These are phyloP conservation scores for Xenopus borealis DNA, from an alignment of 2,113 vertebrate species.

Conservation along the genomic window DNA sequence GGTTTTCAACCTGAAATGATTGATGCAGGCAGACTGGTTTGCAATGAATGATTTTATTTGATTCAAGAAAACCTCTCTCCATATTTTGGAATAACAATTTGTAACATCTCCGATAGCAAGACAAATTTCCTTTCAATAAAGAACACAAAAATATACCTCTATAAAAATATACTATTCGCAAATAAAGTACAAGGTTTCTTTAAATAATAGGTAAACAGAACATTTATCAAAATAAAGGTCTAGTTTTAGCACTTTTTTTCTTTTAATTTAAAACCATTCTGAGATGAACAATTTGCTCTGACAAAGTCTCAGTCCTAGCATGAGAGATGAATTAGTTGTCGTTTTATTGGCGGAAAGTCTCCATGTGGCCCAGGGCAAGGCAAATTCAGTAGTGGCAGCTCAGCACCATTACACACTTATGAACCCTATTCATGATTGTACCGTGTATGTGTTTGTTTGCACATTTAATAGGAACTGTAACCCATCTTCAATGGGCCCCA, in stretches of 20 bases:
- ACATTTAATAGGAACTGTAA: too few species aligned
- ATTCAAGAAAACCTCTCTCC: not conserved
- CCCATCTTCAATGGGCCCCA: too few species aligned
- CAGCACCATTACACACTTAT: too few species aligned
- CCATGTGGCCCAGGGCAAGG: too few species aligned
- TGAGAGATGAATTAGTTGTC: too few species aligned
- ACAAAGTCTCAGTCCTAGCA: too few species aligned
- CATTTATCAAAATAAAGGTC: conserved; percentile 12
- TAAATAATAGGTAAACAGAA: conserved; percentile 34
- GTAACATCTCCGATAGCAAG: conserved; percentile 17
- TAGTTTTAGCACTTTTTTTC: not conserved
- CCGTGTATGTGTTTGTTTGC: too few species aligned
- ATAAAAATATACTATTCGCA: conserved; percentile 45
- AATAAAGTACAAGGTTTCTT: conserved; percentile 16
- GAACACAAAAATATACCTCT: conserved; percentile 44
- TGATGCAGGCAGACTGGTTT: not conserved
- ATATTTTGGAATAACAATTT: conserved; percentile 7
- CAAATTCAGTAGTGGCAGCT: too few species aligned
- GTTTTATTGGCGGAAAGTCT: too few species aligned
- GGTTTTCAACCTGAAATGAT: not conserved
- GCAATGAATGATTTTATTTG: conserved; percentile 28
- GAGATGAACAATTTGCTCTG: not conserved
- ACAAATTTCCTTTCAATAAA: conserved; percentile 29
- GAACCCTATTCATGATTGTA: too few species aligned
- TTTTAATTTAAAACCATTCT: conserved; percentile 1